Conservation (phyloP, 2,113 vertebrate genomes). For the Platysternon megacephalum region DNA sequence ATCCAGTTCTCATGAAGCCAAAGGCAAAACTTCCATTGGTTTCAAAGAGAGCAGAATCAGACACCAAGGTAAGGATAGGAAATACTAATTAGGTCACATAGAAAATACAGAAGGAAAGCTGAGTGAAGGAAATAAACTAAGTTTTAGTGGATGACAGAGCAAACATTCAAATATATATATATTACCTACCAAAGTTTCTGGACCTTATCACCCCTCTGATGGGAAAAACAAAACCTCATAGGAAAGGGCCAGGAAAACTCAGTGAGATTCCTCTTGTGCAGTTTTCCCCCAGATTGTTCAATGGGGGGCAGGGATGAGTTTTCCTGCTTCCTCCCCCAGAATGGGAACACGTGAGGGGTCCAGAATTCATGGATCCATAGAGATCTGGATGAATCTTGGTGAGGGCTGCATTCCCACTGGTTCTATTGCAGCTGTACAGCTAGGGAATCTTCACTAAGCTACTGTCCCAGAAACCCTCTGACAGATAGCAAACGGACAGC, state of each 20-base stretch:
- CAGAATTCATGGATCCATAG: not conserved
- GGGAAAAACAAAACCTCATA: not conserved
- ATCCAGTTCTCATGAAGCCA: not conserved
- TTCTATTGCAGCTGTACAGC: not conserved
- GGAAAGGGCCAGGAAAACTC: not conserved
- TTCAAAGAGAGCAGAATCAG: not conserved
- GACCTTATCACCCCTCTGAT: not conserved
- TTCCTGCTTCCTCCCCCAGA: not conserved
- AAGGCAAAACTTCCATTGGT: not conserved
- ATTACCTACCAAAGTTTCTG: not conserved
- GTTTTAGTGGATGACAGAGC: not conserved
- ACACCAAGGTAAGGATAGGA: no score
- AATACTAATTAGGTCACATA: not conserved
- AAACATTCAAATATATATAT: not conserved
- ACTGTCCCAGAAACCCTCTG: not conserved
- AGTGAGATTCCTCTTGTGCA: not conserved
- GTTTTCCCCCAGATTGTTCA: not conserved
- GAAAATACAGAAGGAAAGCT: not conserved
- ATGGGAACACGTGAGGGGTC: not conserved
- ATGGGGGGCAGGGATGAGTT: accelerated
- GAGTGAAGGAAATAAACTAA: not conserved
- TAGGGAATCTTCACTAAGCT: not conserved
- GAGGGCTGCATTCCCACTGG: not conserved
- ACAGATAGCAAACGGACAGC: not conserved
- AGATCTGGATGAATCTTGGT: not conserved